Percentiles rank a stretch among this genome's conserved stretches.
phyloP scores from a whole-genome alignment of 2,797 vertebrate species.

The Silurus lanzhouensis region DNA sequence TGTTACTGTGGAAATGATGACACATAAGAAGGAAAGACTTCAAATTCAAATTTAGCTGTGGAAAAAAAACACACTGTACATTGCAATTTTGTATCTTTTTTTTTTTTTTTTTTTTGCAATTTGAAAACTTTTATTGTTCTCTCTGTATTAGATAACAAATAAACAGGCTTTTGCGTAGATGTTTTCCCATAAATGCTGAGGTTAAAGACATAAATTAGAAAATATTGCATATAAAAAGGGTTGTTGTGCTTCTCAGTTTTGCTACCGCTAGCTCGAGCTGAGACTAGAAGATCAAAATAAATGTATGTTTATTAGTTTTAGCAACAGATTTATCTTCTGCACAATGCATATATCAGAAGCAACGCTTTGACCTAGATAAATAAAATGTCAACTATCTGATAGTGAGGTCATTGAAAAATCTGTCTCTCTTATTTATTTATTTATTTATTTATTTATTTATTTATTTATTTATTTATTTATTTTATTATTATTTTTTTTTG shows the following conservation, averaged over 20 bases:
- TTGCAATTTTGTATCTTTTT: too few species aligned
- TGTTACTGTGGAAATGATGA: too few species aligned
- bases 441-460: too few species aligned
- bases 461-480: too few species aligned
- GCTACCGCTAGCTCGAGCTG: background rate
- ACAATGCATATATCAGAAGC: background rate
- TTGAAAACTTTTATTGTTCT: background rate
- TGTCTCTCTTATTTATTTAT: background rate
- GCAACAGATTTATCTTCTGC: background rate
- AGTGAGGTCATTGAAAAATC: slow-evolving; percentile 16
- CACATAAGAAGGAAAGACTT: too few species aligned
- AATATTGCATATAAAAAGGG: background rate
- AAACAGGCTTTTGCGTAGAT: background rate
- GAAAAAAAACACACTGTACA: too few species aligned
- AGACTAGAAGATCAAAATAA: background rate
- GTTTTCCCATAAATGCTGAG: background rate
- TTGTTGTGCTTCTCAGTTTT: background rate
- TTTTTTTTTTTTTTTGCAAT: background rate
- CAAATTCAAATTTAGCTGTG: too few species aligned
- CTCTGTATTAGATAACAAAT: background rate
- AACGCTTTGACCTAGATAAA: background rate
- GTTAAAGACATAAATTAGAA: background rate
- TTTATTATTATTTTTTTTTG: background rate
- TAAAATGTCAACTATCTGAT: slow-evolving; percentile 20
- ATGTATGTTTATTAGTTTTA: background rate